Evolutionary conservation across 2,113 vertebrate genomes (phyloP).

Genomic region (Barnardius zonarius): DNA sequence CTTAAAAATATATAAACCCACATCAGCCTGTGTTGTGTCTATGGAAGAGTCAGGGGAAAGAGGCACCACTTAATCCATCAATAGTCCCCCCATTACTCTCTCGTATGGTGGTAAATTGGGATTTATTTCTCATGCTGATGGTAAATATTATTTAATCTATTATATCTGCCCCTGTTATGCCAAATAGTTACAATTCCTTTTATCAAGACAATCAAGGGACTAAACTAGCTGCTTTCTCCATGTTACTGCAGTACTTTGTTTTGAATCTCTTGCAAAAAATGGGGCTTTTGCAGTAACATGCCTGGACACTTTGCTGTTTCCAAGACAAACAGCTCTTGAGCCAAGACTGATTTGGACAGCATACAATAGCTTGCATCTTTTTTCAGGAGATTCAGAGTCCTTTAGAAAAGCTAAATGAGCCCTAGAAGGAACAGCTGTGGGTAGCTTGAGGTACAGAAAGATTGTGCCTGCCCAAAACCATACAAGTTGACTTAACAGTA

Average conservation of each 20-base stretch:
- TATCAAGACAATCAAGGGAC: slow-evolving; percentile 24
- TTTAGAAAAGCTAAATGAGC: slow-evolving; percentile 28
- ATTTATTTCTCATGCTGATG: slow-evolving; percentile 9
- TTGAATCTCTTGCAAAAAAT: neutral
- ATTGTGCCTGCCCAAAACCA: neutral
- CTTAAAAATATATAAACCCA: neutral
- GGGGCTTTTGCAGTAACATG: slow-evolving; percentile 36
- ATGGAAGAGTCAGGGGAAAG: neutral
- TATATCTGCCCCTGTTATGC: neutral
- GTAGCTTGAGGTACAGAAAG: neutral
- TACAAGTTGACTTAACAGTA: neutral
- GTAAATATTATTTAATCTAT: neutral
- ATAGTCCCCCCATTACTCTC: neutral
- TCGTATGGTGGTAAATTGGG: neutral
- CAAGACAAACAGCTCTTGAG: slow-evolving; percentile 63
- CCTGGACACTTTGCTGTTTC: slow-evolving; percentile 38
- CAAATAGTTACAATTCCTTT: slow-evolving; percentile 19
- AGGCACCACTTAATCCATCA: neutral
- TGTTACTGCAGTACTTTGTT: slow-evolving; percentile 28
- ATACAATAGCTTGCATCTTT: slow-evolving; percentile 36
- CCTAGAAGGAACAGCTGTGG: neutral
- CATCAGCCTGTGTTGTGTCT: neutral
- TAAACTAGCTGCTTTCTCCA: slow-evolving; percentile 5
- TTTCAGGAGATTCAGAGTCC: neutral
- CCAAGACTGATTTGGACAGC: slow-evolving; percentile 56